phyloP scores from a whole-genome alignment of 2,797 vertebrate species.

The Adrianichthys oophorus region DNA sequence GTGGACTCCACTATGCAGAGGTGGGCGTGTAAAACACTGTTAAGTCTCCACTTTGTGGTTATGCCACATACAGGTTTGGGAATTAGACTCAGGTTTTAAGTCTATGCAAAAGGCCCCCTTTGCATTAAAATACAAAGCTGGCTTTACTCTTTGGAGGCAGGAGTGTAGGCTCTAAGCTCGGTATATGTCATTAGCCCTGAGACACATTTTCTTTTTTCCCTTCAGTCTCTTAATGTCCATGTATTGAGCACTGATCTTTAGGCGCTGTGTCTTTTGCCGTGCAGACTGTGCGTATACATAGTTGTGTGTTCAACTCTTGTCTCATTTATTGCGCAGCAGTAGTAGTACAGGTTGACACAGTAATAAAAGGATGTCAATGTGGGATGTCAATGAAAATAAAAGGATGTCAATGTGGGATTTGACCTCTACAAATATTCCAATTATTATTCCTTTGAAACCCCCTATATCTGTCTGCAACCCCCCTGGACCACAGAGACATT shows the following conservation, averaged over 20 bases:
- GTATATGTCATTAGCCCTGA: conserved; percentile 11
- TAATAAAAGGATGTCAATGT: conserved; percentile 68
- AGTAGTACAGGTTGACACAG: conserved; percentile 58
- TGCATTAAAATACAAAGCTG: conserved; percentile 27
- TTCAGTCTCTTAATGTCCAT: conserved; percentile 52
- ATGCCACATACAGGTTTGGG: conserved; percentile 20
- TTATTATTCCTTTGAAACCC: conserved; percentile 66
- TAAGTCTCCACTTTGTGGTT: conserved; percentile 28
- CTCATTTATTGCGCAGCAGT: conserved; percentile 67
- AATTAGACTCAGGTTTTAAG: conserved; percentile 31
- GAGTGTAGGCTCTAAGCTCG: conserved; percentile 7
- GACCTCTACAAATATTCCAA: conserved; percentile 70
- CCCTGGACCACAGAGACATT: conserved; percentile 46
- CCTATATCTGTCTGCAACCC: conserved; percentile 54
- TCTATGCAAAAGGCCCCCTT: conserved; percentile 17
- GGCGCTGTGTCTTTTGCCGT: conserved; percentile 8
- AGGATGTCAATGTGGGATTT: conserved; percentile 65
- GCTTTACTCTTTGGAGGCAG: conserved; percentile 25
- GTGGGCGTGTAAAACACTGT: conserved; percentile 17
- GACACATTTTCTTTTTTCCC: conserved; percentile 32
- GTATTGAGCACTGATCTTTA: conserved; percentile 52
- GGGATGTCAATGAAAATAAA: conserved; percentile 70
- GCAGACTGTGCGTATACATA: conserved; percentile 35
- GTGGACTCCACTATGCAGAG: conserved; percentile 21
- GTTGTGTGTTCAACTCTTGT: conserved; percentile 38